These are phyloP conservation scores for Mallateleia sp. DNA, from an alignment of 2,888 invertebrate genomes.

Conservation along the genomic window DNA sequence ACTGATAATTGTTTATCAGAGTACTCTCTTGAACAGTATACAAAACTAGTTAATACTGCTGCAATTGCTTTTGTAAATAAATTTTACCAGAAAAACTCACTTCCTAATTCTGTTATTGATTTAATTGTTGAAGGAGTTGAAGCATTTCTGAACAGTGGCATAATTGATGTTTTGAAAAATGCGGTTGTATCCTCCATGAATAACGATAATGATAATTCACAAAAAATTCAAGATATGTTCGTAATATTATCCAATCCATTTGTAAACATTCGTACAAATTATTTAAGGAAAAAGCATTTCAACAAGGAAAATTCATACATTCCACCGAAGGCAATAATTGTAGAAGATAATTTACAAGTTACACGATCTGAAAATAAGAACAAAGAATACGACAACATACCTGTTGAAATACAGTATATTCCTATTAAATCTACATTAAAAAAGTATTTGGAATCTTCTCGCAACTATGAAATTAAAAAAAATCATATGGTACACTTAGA, in stretches of 20 bases:
- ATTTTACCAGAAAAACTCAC: not conserved
- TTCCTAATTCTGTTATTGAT: not conserved
- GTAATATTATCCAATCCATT: not conserved
- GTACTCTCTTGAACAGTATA: not conserved
- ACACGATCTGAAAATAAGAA: not conserved
- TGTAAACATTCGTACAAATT: not conserved
- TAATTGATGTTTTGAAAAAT: not conserved
- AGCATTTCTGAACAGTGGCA: not conserved
- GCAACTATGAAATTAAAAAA: not conserved
- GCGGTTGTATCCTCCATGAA: not conserved
- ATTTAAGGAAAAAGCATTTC: not conserved
- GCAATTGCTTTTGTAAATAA: not conserved
- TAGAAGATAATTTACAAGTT: no score
- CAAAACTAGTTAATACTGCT: not conserved
- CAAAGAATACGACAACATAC: not conserved
- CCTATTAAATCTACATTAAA: constrained; percentile 1
- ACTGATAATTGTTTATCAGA: no score
- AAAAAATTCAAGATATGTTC: not conserved
- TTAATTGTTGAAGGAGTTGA: not conserved
- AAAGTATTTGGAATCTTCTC: not conserved
- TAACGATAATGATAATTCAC: not conserved
- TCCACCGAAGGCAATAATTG: not conserved
- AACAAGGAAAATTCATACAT: not conserved
- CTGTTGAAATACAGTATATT: not conserved
- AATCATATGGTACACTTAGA: not conserved